Evolutionary conservation across 2,888 invertebrate species (phyloP), one percentile per base, ranked within the genome.

Genomic region (Holacanthella duospinosa): DNA sequence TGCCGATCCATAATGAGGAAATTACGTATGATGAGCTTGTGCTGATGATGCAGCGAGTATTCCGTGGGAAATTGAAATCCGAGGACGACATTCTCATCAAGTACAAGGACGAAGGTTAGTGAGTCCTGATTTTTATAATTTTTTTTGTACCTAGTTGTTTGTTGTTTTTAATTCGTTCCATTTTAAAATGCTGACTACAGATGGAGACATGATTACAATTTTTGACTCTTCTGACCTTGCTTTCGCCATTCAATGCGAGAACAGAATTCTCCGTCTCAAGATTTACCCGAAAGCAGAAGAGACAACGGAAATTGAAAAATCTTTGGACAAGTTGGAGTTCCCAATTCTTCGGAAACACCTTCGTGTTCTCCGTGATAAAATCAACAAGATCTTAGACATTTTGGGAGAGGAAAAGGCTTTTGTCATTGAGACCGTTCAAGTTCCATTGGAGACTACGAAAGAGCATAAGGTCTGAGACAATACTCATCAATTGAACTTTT

Each of bases 21-120:
- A 83, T 86, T 71, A 86, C 85, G 0, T 85, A 85, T 74, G 83
- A 84, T 76, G 83, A 86, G 75, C 76, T 86, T 59, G 81, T 86
- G 60, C 77, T 86, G 61, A 86, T 86, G 86, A 85, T 86, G 85
- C 85, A 86, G 75, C 76, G 85, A 70, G 83, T 86, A 4, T 86
- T 85, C 75, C 76, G 82, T 61, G 85, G 84, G 19, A 82, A 84
- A 75, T 75, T 86, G 36, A 79, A 78, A 57, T 80, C 82, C 57
- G 82, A 79, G 69, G 86, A 86, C 79, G 85, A 86, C 72, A 82
- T 86, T 64, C 80, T 81, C 12, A 81, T 86, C 59, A 86, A 86
- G 76, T 86, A 86, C 75, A 84, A 83, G 77, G 86, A 86, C 77
- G 85, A 85, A 80, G 85, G 85, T 84, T 68, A 62, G 29, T n/a